Conservation (phyloP, 2,888 invertebrate genomes). For the Pterobdella sp. region DNA sequence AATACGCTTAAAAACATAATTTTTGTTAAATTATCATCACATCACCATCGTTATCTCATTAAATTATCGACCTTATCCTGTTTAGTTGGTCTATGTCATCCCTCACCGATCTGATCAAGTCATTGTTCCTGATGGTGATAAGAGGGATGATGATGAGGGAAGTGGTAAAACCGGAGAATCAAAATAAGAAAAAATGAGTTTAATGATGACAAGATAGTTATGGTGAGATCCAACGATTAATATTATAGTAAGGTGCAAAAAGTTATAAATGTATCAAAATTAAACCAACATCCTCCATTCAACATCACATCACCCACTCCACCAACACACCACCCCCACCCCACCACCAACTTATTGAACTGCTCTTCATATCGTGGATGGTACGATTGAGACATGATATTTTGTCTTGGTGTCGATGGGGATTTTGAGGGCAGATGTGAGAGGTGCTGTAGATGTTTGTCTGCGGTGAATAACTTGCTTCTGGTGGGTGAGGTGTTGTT, state of each 20-base stretch:
- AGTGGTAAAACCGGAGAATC: background rate
- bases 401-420: too few species aligned
- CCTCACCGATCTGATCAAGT: background rate
- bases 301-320: background rate
- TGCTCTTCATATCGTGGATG: slow-evolving; percentile 38
- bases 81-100: background rate
- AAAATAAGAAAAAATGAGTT: background rate
- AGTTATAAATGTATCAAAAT: slow-evolving; percentile 29
- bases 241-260: background rate
- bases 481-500: background rate
- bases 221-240: background rate
- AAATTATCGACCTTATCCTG: background rate
- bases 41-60: background rate
- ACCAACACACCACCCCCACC: background rate
- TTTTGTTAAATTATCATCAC: background rate
- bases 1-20: too few species aligned
- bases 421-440: background rate
- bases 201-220: too few species aligned
- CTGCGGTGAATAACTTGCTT: slow-evolving; percentile 6
- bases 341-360: background rate
- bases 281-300: background rate
- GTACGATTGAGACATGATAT: too few species aligned
- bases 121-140: background rate
- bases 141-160: background rate
- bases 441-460: slow-evolving; percentile 16